A percentile compares a stretch with the other conserved stretches of the same genome.
phyloP scores from a whole-genome alignment of 2,888 invertebrate genomes.

The Taphrorychus bicolor region DNA sequence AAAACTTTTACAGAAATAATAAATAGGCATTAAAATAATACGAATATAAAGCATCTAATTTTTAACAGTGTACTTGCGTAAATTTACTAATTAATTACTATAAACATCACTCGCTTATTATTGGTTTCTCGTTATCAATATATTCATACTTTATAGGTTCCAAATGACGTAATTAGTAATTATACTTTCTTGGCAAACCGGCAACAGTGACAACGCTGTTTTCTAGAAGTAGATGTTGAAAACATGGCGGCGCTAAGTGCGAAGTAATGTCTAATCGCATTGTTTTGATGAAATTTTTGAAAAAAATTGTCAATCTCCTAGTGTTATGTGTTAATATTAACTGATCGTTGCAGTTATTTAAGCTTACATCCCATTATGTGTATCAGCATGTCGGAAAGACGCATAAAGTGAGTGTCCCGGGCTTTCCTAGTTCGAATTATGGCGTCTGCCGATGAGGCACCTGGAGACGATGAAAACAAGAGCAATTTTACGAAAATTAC shows the following conservation, averaged over 20 bases:
- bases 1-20: no score
- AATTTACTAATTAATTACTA: no score
- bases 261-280: slow-evolving; percentile 48
- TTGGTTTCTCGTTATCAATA: no score
- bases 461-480: slow-evolving; percentile 52
- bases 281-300: slow-evolving; percentile 42
- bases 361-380: neutral
- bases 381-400: neutral
- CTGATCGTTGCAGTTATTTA: neutral
- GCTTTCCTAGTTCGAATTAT: slow-evolving; percentile 48
- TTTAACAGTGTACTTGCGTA: no score
- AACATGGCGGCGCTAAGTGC: slow-evolving; percentile 54
- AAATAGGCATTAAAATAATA: no score
- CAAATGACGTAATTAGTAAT: no score
- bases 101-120: no score
- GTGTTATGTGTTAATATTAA: neutral
- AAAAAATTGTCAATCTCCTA: slow-evolving; percentile 24
- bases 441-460: slow-evolving; percentile 54
- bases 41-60: no score
- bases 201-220: neutral
- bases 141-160: no score
- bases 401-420: slow-evolving; percentile 39
- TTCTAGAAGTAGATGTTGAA: neutral
- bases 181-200: neutral
- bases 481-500: slow-evolving; percentile 45